A percentile compares a stretch with the other conserved stretches of the same genome.
phyloP scores from a whole-genome alignment of 2,888 invertebrate species.

The Temnothorax rugatulus region DNA sequence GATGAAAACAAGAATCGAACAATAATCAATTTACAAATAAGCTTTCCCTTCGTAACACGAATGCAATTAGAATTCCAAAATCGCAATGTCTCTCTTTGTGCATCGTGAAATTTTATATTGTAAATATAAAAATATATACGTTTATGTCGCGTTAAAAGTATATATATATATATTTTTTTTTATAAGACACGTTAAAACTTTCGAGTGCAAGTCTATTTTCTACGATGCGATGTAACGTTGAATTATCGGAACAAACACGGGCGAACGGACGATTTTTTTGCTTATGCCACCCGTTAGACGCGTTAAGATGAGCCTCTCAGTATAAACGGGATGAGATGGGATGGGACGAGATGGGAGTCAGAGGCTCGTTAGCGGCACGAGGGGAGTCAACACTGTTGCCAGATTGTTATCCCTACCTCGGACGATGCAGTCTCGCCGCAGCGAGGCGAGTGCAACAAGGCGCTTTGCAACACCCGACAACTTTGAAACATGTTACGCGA shows the following conservation, averaged over 20 bases:
- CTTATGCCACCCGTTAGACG: slow-evolving; percentile 77
- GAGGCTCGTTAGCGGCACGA: slow-evolving; percentile 84
- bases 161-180: neutral
- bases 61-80: neutral
- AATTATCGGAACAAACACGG: slow-evolving; percentile 14
- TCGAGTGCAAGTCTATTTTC: neutral
- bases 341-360: slow-evolving; percentile 79
- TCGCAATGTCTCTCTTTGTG: neutral
- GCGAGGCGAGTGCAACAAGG: slow-evolving; percentile 51
- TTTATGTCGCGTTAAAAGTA: neutral
- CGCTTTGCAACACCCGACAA: slow-evolving; percentile 45
- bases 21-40: neutral
- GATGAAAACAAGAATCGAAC: neutral
- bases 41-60: neutral
- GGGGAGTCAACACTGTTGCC: slow-evolving; percentile 83
- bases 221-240: neutral
- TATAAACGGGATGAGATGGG: slow-evolving; percentile 77
- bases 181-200: neutral
- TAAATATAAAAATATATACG: neutral
- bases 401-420: slow-evolving; percentile 80
- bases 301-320: slow-evolving; percentile 77
- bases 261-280: slow-evolving; percentile 35
- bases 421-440: slow-evolving; percentile 39
- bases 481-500: slow-evolving; percentile 35
- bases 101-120: neutral